Conservation (phyloP, 2,797 vertebrate genomes). For the Danio albolineatus region DNA sequence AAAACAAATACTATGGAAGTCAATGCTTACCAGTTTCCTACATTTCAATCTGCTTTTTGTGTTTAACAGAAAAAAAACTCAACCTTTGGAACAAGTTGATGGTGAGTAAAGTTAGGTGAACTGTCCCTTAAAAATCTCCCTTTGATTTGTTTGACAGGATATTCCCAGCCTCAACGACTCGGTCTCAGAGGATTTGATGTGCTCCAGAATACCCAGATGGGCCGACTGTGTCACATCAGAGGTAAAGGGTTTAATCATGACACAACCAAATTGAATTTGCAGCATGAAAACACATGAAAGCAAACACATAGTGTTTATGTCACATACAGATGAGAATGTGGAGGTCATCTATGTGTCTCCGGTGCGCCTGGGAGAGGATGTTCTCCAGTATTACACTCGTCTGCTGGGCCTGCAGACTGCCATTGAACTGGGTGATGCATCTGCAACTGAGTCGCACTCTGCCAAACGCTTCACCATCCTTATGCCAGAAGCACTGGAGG, state of each 20-base stretch:
- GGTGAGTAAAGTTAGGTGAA: too few species aligned
- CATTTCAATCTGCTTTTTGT: too few species aligned
- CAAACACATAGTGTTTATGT: neutral
- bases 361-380: slow-evolving; percentile 80
- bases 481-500: slow-evolving; percentile 88
- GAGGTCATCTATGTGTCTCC: slow-evolving; percentile 91
- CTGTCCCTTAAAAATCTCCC: slow-evolving; percentile 51
- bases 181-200: slow-evolving; percentile 74
- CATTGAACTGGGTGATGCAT: slow-evolving; percentile 67
- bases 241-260: slow-evolving; percentile 13
- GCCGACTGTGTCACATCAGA: slow-evolving; percentile 85
- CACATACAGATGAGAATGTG: slow-evolving; percentile 84
- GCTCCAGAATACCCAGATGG: slow-evolving; percentile 87
- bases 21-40: too few species aligned
- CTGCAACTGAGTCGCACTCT: slow-evolving; percentile 73
- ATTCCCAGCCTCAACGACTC: slow-evolving; percentile 74
- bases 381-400: slow-evolving; percentile 84
- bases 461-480: slow-evolving; percentile 85
- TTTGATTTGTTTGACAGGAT: slow-evolving; percentile 78
- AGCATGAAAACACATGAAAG: neutral
- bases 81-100: too few species aligned
- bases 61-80: too few species aligned
- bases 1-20: too few species aligned
- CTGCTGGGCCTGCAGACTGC: slow-evolving; percentile 83
- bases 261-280: neutral